Base-by-base conservation (phyloP, 2,888 invertebrate species). In the Euclidia mi region DNA sequence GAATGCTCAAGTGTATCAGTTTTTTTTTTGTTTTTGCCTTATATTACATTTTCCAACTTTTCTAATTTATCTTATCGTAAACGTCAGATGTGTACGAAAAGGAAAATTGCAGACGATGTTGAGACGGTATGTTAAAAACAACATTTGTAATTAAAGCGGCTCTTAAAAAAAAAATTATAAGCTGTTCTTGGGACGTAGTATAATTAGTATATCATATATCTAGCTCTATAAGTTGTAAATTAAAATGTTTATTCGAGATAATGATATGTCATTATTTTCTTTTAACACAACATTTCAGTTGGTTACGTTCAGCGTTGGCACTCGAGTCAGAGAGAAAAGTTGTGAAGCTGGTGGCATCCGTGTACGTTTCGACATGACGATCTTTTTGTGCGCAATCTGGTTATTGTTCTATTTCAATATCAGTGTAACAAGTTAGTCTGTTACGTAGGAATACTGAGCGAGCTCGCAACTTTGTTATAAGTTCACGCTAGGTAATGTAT, bases 311-410 rank as follows among this genome's bases (percentile, higher is more conserved):
- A n/a, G 12, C 20, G 32, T 44, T 20, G 14, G 15, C 38, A 25
- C 46, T 62, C 34, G 32, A 34, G 56, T 53, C 69, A 56, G 71
- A 79, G 78, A 80, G 77, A 79, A 81, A 82, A 81, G 66, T 82
- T 81, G 50, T 52, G 55, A 76, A 75, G 71, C 78, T 78, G 66
- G 71, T 52, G 56, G 20, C 52, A 61, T 37, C 20, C 25, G 67
- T 79, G 74, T 43, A 49, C 57, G 60, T 65, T 45, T 49, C 35
- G 17, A 64, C 46, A 31, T 47, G 67, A 47, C 41, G 47, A 29
- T 41, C 35, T 35, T 44, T n/a, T 40, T 31, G 31, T 2, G 18
- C 28, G 10, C 31, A 3, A 51, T 25, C 11, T 42, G n/a, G 20
- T 35, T 35, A 31, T 35, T 45, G 35, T 45, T 18, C 34, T n/a